These are phyloP conservation scores for Aporophyla nigra DNA, from an alignment of 2,888 invertebrate species.

Conservation along the genomic window DNA sequence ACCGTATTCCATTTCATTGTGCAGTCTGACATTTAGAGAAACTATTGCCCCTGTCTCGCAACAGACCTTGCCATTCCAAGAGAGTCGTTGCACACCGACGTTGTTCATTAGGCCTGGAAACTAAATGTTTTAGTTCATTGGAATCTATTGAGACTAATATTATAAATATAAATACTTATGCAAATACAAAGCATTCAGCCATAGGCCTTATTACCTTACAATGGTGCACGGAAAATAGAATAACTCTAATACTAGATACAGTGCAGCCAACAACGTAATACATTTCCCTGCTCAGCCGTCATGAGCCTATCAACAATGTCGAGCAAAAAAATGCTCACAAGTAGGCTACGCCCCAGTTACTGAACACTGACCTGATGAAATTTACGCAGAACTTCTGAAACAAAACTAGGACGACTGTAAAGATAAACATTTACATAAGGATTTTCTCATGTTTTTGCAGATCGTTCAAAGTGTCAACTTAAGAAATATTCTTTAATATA, in stretches of 20 bases:
- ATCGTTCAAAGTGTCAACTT: constrained; percentile 23
- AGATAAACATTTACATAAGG: constrained; percentile 66
- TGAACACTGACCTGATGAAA: constrained; percentile 78
- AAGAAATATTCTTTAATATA: constrained; percentile 3
- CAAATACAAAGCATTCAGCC: constrained; percentile 22
- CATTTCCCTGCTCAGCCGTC: constrained; percentile 6
- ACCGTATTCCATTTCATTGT: constrained; percentile 39
- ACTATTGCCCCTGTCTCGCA: constrained; percentile 64
- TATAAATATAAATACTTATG: background rate
- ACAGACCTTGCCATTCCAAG: constrained; percentile 71
- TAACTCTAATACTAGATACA: constrained; percentile 1
- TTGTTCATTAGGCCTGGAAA: constrained; percentile 31
- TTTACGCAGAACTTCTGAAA: constrained; percentile 70
- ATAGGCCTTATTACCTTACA: constrained; percentile 16
- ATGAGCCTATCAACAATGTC: constrained; percentile 36
- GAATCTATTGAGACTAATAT: constrained; percentile 27
- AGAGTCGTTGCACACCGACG: constrained; percentile 34
- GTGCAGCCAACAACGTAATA: constrained; percentile 13
- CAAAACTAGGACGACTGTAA: constrained; percentile 71
- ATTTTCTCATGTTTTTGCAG: constrained; percentile 47
- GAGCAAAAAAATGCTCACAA: constrained; percentile 60
- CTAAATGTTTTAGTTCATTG: constrained; percentile 46
- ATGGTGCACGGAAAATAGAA: background rate
- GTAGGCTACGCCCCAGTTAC: constrained; percentile 75
- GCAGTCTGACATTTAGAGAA: constrained; percentile 68